A percentile compares a stretch with the other conserved stretches of the same genome.
Evolutionary conservation across 2,797 vertebrate genomes (phyloP).

Genomic region (Hippopotamyrus pictus): DNA sequence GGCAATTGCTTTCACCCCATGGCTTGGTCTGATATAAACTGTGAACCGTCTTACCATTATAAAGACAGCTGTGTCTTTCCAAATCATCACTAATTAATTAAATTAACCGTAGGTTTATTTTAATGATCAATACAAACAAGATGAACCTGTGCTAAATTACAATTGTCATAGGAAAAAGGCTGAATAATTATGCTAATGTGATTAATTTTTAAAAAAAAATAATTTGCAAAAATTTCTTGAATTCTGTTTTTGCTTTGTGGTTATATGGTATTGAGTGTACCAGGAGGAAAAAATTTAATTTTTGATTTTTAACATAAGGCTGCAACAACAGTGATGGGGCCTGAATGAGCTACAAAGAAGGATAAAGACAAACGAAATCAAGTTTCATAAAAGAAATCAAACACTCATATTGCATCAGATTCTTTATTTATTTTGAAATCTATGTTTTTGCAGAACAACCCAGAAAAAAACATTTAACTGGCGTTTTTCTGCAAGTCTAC

Average conservation of each 20-base stretch:
- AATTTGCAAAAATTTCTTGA: neutral
- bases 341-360: neutral
- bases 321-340: neutral
- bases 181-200: neutral
- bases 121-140: neutral
- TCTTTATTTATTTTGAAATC: constrained; percentile 13
- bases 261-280: neutral
- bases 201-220: neutral
- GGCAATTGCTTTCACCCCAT: neutral
- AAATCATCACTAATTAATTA: neutral
- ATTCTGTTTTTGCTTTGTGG: neutral
- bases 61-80: neutral
- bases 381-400: constrained; percentile 28
- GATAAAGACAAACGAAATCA: constrained; percentile 22
- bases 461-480: neutral
- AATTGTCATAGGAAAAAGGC: neutral
- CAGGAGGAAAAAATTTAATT: neutral
- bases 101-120: no score
- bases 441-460: neutral
- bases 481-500: neutral
- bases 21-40: neutral
- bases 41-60: neutral
- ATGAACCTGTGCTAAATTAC: neutral
- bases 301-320: neutral
- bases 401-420: neutral